phyloP scores from a whole-genome alignment of 1,140 invertebrate genomes.

The Temnothorax nylanderi region DNA sequence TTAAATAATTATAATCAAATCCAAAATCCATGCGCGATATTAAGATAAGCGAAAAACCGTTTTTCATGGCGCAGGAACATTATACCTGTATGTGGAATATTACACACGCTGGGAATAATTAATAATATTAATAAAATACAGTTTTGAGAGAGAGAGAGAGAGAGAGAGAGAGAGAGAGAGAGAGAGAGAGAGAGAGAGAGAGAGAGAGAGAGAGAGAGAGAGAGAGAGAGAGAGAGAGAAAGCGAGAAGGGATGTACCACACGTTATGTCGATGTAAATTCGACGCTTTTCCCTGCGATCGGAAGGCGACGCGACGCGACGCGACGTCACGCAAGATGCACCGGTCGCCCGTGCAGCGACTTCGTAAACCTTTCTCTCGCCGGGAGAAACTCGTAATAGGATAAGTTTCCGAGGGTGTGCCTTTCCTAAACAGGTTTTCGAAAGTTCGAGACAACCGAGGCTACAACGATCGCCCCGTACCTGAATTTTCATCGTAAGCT shows the following conservation, averaged over 20 bases:
- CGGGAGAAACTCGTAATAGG: constrained; percentile 73
- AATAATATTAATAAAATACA: constrained; percentile 25
- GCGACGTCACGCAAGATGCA: constrained; percentile 12
- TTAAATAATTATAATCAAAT: constrained; percentile 27
- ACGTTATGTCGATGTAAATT: constrained; percentile 8
- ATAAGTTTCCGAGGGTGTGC: constrained; percentile 75
- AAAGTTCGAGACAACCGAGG: constrained; percentile 69
- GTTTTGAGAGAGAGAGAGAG: background rate
- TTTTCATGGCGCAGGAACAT: background rate
- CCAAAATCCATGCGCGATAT: too few species aligned
- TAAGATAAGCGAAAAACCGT: background rate
- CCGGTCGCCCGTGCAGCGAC: constrained; percentile 43
- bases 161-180: background rate
- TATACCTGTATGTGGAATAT: background rate
- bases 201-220: too few species aligned
- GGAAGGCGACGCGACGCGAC: background rate
- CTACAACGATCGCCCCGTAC: constrained; percentile 51
- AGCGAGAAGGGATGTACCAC: background rate
- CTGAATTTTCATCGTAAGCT: constrained; percentile 64
- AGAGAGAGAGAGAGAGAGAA: background rate
- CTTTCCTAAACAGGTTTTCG: constrained; percentile 74
- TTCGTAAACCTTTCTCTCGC: constrained; percentile 56
- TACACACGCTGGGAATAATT: background rate
- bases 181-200: background rate
- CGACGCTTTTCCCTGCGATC: constrained; percentile 12